Evolutionary conservation across 2,113 vertebrate genomes (phyloP).

Genomic region (Gymnogyps californianus): DNA sequence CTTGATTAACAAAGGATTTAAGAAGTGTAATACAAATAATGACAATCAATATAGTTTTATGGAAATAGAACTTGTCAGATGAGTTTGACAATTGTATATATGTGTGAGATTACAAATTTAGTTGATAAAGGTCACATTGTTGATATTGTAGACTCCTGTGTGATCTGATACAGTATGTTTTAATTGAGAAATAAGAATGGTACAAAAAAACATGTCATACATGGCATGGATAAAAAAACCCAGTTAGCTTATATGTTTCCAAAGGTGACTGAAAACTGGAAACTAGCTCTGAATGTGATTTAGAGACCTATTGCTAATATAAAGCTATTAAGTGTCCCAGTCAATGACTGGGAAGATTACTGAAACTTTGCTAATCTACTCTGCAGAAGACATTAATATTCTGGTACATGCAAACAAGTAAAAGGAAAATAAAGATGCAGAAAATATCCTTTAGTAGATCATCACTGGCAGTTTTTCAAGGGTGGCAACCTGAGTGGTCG

Average conservation of each 20-base stretch:
- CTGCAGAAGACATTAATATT: not conserved
- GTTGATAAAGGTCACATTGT: not conserved
- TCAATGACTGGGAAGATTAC: not conserved
- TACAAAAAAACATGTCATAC: not conserved
- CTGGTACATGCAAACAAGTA: not conserved
- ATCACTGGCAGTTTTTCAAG: not conserved
- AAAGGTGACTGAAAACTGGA: not conserved
- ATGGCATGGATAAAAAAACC: not conserved
- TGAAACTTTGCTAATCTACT: not conserved
- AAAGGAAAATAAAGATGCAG: not conserved
- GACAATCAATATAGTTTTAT: not conserved
- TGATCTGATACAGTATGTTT: not conserved
- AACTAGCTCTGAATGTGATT: not conserved
- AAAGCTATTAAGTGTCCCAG: not conserved
- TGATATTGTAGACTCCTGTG: not conserved
- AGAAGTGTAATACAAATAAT: not conserved
- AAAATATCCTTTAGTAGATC: not conserved
- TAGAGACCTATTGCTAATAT: not conserved
- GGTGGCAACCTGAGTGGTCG: no score
- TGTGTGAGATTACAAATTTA: not conserved
- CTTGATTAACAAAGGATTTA: not conserved
- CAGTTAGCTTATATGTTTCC: not conserved
- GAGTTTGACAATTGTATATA: not conserved
- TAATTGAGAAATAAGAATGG: not conserved
- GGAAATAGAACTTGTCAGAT: not conserved